Base-by-base conservation (phyloP, 2,888 invertebrate species). In the Drosophila sordidula region DNA sequence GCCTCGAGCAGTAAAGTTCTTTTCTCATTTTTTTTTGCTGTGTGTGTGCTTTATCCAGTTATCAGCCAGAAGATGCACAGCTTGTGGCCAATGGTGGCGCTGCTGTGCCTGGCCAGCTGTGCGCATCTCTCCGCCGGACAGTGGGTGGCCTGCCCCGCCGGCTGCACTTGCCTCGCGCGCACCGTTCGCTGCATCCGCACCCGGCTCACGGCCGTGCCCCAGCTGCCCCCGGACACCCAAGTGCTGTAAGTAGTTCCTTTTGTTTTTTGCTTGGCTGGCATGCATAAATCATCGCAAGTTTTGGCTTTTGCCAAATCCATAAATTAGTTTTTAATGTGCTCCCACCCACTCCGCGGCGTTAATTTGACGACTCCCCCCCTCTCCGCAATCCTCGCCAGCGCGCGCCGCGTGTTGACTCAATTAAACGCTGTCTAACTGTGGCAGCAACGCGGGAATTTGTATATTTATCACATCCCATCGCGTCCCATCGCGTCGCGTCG, bases 101-200 rank as follows among this genome's bases (percentile, higher is more conserved):
- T 58, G 45, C 26, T 58, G 47, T 68, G 72, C 63, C 58, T 72
- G 59, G 55, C 50, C 62, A 75, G 69, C 69, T 12, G 63, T 50
- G 34, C 52, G 29, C 9, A 55, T 9, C 49, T 57, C 4, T 22
- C 46, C 14, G 6, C 32, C 22, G 64, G 61, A 0, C 57, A 70
- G 50, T 63, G 70, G 62, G 42, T 51, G 57, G 57, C 74, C 26
- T 92, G 92, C 54, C 92, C 92, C 49, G 63, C 79, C 32, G 90
- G 86, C 54, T 92, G 92, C 81, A 89, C 73, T 59, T 92, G 92
- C 78, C 71, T 84, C 54, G 87, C 90, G 50, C 85, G 84, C 50
- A 90, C 87, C 14, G 91, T 91, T 18, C 90, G 91, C 57, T 92
- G 92, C 77, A 87, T 92, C 62, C 90, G 90, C 36, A 80, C 88